Evolutionary conservation across 2,888 invertebrate species (phyloP).

Genomic region (Drosophila colorata): DNA sequence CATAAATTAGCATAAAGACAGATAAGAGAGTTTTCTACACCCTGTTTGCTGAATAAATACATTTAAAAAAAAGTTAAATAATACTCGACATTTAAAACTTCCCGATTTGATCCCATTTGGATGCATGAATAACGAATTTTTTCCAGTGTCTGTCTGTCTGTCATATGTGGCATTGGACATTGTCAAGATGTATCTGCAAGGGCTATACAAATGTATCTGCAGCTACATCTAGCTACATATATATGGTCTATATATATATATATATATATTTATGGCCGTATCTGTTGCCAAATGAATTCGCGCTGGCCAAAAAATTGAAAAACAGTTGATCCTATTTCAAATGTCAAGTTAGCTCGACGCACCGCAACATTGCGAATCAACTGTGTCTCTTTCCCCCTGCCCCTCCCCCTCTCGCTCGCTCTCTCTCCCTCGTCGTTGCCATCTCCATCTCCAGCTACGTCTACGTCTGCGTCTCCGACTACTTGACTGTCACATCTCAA

Average conservation of each 20-base stretch:
- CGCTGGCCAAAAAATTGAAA: constrained; percentile 35
- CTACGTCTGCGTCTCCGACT: constrained; percentile 53
- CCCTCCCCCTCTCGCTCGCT: neutral
- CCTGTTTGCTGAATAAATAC: too few relatives aligned
- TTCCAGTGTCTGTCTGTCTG: constrained; percentile 50
- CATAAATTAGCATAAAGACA: too few relatives aligned
- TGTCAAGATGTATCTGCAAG: constrained; percentile 11
- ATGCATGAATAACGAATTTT: constrained; percentile 15
- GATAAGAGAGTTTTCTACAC: too few relatives aligned
- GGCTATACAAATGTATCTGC: constrained; percentile 22
- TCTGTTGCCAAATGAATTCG: constrained; percentile 31
- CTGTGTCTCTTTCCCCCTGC: neutral
- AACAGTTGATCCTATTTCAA: constrained; percentile 75
- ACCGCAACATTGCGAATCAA: constrained; percentile 44
- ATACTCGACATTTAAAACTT: too few relatives aligned
- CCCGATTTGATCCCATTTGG: neutral
- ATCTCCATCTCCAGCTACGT: constrained; percentile 5
- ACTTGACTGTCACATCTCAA: constrained; percentile 81
- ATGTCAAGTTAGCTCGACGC: constrained; percentile 69
- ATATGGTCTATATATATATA: constrained; percentile 4
- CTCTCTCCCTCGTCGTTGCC: neutral
- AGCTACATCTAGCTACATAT: constrained; percentile 3
- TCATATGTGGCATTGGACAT: constrained; percentile 51
- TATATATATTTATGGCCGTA: constrained; percentile 21
- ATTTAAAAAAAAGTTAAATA: too few relatives aligned